These are phyloP conservation scores for Ectropis crepuscularia DNA, from an alignment of 2,888 invertebrate species.

Conservation along the genomic window DNA sequence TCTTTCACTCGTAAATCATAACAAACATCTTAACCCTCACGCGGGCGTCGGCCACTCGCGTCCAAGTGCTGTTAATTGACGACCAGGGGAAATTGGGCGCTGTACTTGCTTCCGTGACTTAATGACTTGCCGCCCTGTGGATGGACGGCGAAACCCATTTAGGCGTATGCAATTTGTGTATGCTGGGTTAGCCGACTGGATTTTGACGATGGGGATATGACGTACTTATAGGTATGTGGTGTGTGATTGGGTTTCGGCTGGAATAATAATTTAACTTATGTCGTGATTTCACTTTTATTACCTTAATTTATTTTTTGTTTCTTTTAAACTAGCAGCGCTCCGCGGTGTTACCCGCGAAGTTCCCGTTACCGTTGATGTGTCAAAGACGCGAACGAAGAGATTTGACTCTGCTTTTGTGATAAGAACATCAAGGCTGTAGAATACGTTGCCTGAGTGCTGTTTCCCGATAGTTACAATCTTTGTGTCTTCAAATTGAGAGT, in stretches of 20 bases:
- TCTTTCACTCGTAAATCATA: slow-evolving; percentile 74
- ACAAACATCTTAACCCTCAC: slow-evolving; percentile 81
- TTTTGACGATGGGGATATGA: slow-evolving; percentile 52
- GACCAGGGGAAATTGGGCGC: slow-evolving; percentile 81
- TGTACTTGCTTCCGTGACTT: slow-evolving; percentile 82
- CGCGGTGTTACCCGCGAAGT: too few species aligned
- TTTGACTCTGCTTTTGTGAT: too few species aligned
- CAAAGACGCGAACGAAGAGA: too few species aligned
- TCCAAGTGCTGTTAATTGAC: slow-evolving; percentile 81
- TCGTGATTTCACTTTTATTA: too few species aligned
- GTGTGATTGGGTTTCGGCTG: slow-evolving; percentile 11
- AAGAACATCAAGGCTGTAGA: too few species aligned
- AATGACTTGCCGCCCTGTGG: slow-evolving; percentile 79
- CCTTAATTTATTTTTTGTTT: too few species aligned
- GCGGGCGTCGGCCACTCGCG: slow-evolving; percentile 53
- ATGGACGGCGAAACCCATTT: slow-evolving; percentile 81
- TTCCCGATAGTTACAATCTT: too few species aligned
- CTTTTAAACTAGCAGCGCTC: too few species aligned
- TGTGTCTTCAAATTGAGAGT: too few species aligned
- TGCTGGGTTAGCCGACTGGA: slow-evolving; percentile 69
- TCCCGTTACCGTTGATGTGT: too few species aligned
- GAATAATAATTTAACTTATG: too few species aligned
- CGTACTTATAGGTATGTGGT: slow-evolving; percentile 4
- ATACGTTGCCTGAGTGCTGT: too few species aligned
- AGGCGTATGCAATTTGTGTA: slow-evolving; percentile 80